A percentile compares a stretch with the other conserved stretches of the same genome.
phyloP scores from a whole-genome alignment of 2,888 invertebrate genomes.

The Dynastes tityus region DNA sequence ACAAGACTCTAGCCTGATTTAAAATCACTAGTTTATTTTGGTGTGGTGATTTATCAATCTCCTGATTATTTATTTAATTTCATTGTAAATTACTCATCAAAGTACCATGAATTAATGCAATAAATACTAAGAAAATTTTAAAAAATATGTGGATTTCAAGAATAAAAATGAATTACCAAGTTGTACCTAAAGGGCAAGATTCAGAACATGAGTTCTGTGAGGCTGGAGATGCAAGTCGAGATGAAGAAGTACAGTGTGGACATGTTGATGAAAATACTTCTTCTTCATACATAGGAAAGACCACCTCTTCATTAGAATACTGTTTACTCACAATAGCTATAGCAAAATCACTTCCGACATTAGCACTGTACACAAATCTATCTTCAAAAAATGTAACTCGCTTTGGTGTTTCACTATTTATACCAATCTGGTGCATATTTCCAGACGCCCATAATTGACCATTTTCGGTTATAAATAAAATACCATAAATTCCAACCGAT shows the following conservation, averaged over 20 bases:
- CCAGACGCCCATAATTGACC: constrained; percentile 83
- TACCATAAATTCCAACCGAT: constrained; percentile 76
- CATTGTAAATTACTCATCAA: no score
- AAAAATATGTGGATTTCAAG: no score
- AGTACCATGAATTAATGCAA: no score
- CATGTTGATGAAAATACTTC: constrained; percentile 79
- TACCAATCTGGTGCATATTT: constrained; percentile 78
- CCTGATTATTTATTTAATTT: no score
- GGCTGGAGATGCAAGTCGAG: constrained; percentile 74
- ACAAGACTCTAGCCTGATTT: no score
- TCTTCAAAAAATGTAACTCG: constrained; percentile 81
- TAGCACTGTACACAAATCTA: constrained; percentile 79
- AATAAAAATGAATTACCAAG: background rate
- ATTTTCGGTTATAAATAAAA: constrained; percentile 78
- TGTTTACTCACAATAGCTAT: constrained; percentile 80
- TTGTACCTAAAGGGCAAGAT: constrained; percentile 73
- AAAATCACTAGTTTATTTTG: no score
- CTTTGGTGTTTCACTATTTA: constrained; percentile 75
- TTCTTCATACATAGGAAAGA: constrained; percentile 77
- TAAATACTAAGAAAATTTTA: no score
- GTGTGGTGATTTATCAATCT: no score
- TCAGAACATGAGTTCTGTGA: constrained; percentile 77
- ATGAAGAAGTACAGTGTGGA: constrained; percentile 77
- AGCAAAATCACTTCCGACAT: constrained; percentile 85
- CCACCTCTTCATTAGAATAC: constrained; percentile 69